phyloP scores from a whole-genome alignment of 2,797 vertebrate species.

The Amazonetta brasiliensis region DNA sequence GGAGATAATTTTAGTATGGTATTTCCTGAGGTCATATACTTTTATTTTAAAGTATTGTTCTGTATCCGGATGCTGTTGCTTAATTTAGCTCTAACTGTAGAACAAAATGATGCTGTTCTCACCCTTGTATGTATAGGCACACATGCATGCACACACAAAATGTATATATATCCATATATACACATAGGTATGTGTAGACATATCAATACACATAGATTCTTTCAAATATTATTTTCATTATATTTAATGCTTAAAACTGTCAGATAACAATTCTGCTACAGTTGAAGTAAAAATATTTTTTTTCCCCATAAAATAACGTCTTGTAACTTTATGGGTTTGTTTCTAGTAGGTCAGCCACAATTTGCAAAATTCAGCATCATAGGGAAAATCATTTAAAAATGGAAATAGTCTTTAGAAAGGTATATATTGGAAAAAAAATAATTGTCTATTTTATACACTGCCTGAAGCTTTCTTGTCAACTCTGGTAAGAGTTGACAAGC shows the following conservation, averaged over 20 bases:
- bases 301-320: not conserved
- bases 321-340: not conserved
- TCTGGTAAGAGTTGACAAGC: not conserved
- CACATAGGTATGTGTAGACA: not conserved
- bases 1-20: slow-evolving; percentile 34
- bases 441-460: not conserved
- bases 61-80: not conserved
- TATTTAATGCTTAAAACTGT: not conserved
- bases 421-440: not conserved
- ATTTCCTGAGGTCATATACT: slow-evolving; percentile 28
- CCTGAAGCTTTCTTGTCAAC: not conserved
- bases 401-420: not conserved
- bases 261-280: not conserved
- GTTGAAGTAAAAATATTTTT: not conserved
- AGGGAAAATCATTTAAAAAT: not conserved
- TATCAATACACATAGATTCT: not conserved
- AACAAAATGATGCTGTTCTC: not conserved
- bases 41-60: slow-evolving; percentile 55
- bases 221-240: not conserved
- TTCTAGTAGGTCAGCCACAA: not conserved
- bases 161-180: not conserved
- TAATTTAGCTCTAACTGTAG: slow-evolving; percentile 13
- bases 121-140: not conserved
- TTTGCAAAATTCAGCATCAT: not conserved
- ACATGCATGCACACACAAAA: not conserved